Evolutionary conservation across 2,113 vertebrate species (phyloP), one percentile per base, ranked within the genome.

Genomic region (Gasterosteus nipponicus): DNA sequence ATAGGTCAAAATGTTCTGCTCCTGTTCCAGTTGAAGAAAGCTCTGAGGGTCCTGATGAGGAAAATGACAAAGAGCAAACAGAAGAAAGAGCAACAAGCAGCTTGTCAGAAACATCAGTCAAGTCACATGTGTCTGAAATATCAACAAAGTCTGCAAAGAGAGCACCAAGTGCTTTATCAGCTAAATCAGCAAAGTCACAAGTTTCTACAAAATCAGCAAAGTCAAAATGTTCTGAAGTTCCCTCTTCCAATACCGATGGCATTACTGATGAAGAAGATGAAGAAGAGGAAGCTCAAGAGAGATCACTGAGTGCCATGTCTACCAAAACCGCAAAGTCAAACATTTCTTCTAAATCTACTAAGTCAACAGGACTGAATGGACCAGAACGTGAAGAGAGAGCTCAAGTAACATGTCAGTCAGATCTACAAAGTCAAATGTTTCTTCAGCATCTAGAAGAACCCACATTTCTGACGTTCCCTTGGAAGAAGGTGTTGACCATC

Each of bases 321-420:
- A 68, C 7, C 5, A 83, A 44, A 68, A 75, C 86, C 5, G 42
- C 59, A 70, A 51, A 57, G 67, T 89, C 88, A 72, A 86, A 42
- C 33, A 44, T n/a, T n/a, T 90, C 89, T 18, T 85, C 82, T 42
- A 90, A 64, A 73, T 89, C 78, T 46, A 84, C 31, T 0, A 86
- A 83, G 10, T 82, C 85, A 12, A 66, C 77, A 19, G 57, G 16
- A 67, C n/a, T 11, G 0, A 62, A 70, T 16, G 42, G 3, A 53
- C n/a, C 41, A 53, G 63, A 84, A 49, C 29, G 49, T 46, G 31
- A 3, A 78, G 78, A 75, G 0, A 77, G 83, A 77, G 41, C 83
- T 26, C 42, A 57, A 88, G 78, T 29, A 80, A 46, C 81, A 82
- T 47, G 57, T 83, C 57, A 89, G 44, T n/a, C n/a, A 68, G 61